Percentiles rank a stretch among this genome's conserved stretches.
Conservation (phyloP, 2,113 vertebrate genomes). For the Emydura subglobosa region DNA sequence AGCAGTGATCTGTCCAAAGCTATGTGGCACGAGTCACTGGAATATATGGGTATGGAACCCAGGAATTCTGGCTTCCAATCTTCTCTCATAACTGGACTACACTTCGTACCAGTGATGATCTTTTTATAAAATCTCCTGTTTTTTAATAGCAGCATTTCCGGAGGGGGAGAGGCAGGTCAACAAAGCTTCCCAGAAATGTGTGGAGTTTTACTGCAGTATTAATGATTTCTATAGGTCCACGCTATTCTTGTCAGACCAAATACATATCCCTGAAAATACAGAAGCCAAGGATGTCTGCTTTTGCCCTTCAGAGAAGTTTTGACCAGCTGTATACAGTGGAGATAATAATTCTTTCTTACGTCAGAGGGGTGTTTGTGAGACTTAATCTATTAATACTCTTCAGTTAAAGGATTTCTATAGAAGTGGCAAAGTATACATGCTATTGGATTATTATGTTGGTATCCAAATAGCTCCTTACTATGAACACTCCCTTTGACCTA, state of each 20-base stretch:
- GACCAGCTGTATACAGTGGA: neutral
- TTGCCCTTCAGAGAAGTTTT: conserved; percentile 50
- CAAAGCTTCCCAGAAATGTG: neutral
- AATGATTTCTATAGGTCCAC: neutral
- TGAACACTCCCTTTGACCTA: neutral
- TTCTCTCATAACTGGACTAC: neutral
- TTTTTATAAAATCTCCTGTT: neutral
- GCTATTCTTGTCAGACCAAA: accelerated
- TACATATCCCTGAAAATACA: neutral
- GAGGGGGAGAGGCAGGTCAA: neutral
- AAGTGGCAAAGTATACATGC: neutral
- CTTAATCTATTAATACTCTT: neutral
- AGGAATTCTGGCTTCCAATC: conserved; percentile 13
- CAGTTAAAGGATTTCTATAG: neutral
- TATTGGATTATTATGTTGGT: neutral
- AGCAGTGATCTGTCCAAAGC: neutral
- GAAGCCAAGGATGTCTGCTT: conserved; percentile 33
- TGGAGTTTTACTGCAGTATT: accelerated
- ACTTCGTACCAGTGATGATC: accelerated
- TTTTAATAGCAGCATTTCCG: neutral
- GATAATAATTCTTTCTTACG: neutral
- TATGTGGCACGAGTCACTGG: conserved; percentile 38
- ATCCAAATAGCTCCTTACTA: neutral
- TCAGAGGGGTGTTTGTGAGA: neutral
- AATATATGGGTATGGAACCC: neutral